Evolutionary conservation across 2,888 invertebrate species (phyloP), one percentile per base, ranked within the genome.

Genomic region (Andrena flavipes): DNA sequence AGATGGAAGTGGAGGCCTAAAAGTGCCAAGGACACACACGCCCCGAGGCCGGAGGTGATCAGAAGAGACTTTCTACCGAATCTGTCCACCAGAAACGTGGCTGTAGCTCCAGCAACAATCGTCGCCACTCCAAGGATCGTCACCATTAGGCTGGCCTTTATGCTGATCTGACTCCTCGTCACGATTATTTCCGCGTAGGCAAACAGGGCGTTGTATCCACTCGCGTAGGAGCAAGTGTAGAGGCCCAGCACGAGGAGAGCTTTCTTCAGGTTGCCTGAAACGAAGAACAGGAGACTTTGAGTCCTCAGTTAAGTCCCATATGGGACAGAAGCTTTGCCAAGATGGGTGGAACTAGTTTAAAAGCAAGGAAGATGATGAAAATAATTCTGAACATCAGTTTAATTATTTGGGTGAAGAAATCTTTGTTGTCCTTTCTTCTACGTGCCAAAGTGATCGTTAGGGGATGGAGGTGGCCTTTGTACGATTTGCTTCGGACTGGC

Each of bases 191-290:
- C 94, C 4, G 93, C 91, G 83, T 94, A 94, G 78, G 93, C 94
- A 69, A 91, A 92, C 51, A 94, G 91, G 0, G 94, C 93, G 84
- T 94, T 94, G 85, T 93, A 93, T 2, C 94, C 94, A 35, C 93
- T 93, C 16, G 94, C 92, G 85, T 95, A 95, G 72, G 95, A 94
- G 80, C 95, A 95, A 2, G 94, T 78, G 93, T 95, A 95, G n/a
- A 96, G 91, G 0, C 92, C 89, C 13, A 92, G 93, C 56, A 94
- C 92, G 6, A 94, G 88, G 0, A 94, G 89, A 71, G 94, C 92
- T 2, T 94, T 94, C 33, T 91, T 93, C 7, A 94, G 92, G 76
- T 95, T 94, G 4, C 92, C 92, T 92, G 84, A 51, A 85, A 84
- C 7, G 54, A 59, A 26, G 29, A 8, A 29, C 29, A 42, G 33